These are phyloP conservation scores for Watsonalla cultraria DNA, from an alignment of 2,888 invertebrate species.

Conservation along the genomic window DNA sequence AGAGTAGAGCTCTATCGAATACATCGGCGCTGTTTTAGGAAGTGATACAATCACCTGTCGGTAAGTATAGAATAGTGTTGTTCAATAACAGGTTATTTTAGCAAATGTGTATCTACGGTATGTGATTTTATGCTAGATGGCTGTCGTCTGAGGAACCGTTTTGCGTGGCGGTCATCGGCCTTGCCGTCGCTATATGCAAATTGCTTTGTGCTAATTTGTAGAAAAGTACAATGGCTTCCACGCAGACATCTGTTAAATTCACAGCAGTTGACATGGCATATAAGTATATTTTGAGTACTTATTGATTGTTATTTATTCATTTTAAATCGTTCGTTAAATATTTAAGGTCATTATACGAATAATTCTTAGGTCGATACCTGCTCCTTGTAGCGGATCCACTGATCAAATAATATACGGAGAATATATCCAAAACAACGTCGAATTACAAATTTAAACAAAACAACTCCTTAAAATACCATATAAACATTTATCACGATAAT, in stretches of 20 bases:
- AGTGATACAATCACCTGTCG: not conserved
- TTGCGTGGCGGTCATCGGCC: slow-evolving; percentile 55
- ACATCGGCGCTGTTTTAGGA: not conserved
- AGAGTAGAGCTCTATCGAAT: not conserved
- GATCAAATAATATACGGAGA: too few species aligned
- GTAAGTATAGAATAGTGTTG: slow-evolving; percentile 3
- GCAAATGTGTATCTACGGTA: slow-evolving; percentile 27
- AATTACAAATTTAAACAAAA: too few species aligned
- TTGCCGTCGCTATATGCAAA: slow-evolving; percentile 54
- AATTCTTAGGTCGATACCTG: too few species aligned
- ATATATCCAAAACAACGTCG: too few species aligned
- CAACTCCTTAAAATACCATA: too few species aligned
- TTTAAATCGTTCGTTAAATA: too few species aligned
- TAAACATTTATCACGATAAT: too few species aligned
- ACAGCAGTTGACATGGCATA: not conserved
- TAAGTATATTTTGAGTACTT: not conserved
- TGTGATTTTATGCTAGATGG: slow-evolving; percentile 38
- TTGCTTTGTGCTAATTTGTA: slow-evolving; percentile 49
- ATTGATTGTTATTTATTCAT: not conserved
- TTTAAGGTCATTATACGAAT: too few species aligned
- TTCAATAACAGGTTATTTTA: slow-evolving; percentile 22
- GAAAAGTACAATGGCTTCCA: slow-evolving; percentile 36
- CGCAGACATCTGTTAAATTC: slow-evolving; percentile 12
- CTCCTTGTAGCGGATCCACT: too few species aligned
- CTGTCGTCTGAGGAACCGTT: slow-evolving; percentile 36